A percentile compares a stretch with the other conserved stretches of the same genome.
Conservation (phyloP, 2,888 invertebrate species). For the Cephus rjabovi region DNA sequence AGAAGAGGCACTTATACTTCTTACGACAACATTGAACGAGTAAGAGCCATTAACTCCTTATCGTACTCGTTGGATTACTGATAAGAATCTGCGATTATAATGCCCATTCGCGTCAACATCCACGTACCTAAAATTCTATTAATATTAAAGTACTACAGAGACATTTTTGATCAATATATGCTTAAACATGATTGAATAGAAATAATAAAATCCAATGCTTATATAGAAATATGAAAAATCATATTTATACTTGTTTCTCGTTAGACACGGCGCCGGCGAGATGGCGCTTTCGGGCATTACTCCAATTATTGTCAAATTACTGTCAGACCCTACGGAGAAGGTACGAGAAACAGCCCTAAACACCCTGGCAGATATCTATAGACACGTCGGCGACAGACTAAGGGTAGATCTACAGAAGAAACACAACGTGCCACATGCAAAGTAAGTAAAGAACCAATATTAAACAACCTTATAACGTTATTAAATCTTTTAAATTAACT, state of each 20-base stretch:
- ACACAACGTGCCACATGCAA: conserved; percentile 80
- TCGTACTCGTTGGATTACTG: background rate
- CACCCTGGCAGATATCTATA: conserved; percentile 89
- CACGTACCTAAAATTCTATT: background rate
- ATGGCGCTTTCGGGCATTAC: conserved; percentile 85
- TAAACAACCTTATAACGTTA: conserved; percentile 16
- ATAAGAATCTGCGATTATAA: background rate
- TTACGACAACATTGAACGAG: conserved; percentile 86
- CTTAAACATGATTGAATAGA: background rate
- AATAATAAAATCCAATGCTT: background rate
- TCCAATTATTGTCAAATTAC: conserved; percentile 83
- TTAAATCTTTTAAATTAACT: background rate
- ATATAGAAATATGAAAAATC: background rate
- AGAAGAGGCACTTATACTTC: conserved; percentile 87
- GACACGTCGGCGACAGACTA: conserved; percentile 92
- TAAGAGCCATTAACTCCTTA: conserved; percentile 67
- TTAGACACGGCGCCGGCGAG: conserved; percentile 87
- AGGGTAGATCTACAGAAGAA: conserved; percentile 85
- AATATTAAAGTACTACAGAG: too few relatives aligned
- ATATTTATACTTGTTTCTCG: conserved; percentile 37
- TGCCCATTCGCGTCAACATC: background rate
- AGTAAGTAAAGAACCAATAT: conserved; percentile 60
- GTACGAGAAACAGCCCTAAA: conserved; percentile 90
- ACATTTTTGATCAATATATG: background rate
- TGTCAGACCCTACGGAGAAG: conserved; percentile 87